These are phyloP conservation scores for Cavia porcellus DNA, from an alignment of 2,113 vertebrate genomes.

Conservation along the genomic window DNA sequence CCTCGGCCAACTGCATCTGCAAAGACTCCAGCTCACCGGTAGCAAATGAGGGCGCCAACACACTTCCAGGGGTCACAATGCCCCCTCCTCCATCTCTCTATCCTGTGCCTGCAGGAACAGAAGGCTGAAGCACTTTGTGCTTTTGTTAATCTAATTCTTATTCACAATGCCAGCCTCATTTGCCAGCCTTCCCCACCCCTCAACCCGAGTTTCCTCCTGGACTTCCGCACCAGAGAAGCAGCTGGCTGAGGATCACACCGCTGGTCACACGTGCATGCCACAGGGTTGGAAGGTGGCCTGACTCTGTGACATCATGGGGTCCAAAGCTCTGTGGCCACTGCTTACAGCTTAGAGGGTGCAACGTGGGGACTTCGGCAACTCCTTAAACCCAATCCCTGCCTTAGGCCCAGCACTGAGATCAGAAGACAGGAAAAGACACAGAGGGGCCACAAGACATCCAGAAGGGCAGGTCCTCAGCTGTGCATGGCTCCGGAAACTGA, in stretches of 20 bases:
- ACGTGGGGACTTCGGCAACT: accelerated
- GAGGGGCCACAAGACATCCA: background rate
- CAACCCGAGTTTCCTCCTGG: background rate
- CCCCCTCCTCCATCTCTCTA: background rate
- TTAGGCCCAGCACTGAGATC: background rate
- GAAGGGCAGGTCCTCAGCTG: too few species aligned
- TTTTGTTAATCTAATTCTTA: too few species aligned
- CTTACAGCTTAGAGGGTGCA: too few species aligned
- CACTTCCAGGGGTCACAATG: too few species aligned
- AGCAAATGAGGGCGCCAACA: background rate
- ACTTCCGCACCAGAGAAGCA: background rate
- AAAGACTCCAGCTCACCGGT: background rate
- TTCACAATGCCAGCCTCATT: background rate
- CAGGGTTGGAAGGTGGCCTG: background rate
- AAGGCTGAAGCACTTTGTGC: background rate
- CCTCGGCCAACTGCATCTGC: background rate
- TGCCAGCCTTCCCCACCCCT: background rate
- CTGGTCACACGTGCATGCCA: background rate
- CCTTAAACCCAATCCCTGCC: background rate
- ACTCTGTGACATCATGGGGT: too few species aligned
- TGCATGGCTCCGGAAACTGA: accelerated
- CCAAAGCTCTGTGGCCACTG: background rate
- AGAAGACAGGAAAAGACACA: background rate
- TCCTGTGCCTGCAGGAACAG: background rate
- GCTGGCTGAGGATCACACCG: background rate